A percentile compares a stretch with the other conserved stretches of the same genome.
Evolutionary conservation across 2,797 vertebrate species (phyloP).

Genomic region (Staurois parvus): DNA sequence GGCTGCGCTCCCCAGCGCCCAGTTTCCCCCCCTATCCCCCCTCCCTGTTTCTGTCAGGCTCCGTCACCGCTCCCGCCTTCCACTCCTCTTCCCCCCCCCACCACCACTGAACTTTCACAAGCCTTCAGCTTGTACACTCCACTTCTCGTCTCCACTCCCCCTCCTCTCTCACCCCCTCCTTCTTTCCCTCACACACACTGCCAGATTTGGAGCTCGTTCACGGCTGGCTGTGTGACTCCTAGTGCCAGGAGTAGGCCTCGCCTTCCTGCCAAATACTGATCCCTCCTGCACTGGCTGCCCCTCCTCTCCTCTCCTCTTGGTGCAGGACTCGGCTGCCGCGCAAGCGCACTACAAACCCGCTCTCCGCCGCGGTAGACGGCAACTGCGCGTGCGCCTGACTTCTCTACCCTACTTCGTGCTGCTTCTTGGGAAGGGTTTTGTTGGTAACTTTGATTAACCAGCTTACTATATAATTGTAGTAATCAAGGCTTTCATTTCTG

Average conservation of each 20-base stretch:
- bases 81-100: background rate
- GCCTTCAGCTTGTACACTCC: constrained; percentile 22
- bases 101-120: constrained; percentile 30
- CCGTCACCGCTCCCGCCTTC: constrained; percentile 38
- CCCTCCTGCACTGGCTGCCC: background rate
- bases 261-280: constrained; percentile 62
- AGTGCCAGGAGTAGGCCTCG: constrained; percentile 45
- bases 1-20: background rate
- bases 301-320: constrained; percentile 17
- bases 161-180: constrained; percentile 27
- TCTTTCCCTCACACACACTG: constrained; percentile 24
- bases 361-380: constrained; percentile 34
- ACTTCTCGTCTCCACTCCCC: constrained; percentile 31
- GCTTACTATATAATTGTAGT: no score
- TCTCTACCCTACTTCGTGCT: no score
- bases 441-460: no score
- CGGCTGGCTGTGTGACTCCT: background rate
- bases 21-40: background rate
- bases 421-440: background rate
- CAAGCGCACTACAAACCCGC: background rate
- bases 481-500: no score
- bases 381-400: constrained; percentile 27
- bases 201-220: constrained; percentile 50
- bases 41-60: constrained; percentile 17
- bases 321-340: constrained; percentile 35